Evolutionary conservation across 2,888 invertebrate genomes (phyloP), one percentile per base, ranked within the genome.

Genomic region (Cheilosia urbana): DNA sequence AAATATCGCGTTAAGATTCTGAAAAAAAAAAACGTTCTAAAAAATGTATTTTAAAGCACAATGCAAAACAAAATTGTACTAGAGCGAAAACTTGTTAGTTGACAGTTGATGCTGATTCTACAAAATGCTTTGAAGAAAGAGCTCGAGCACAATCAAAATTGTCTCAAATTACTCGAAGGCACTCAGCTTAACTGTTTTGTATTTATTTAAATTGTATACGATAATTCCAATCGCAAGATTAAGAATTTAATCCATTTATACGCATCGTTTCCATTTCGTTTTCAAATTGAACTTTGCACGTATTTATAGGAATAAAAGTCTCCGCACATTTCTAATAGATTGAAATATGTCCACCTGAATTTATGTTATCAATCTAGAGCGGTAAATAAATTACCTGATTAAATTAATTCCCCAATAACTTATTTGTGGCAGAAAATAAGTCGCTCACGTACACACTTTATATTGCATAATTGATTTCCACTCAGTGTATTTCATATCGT

Each of bases 371-470:
- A 63, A 37, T 65, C 47, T 63, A 19, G 19, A 45, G 34, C 17
- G 72, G 60, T 17, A 19, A 62, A 60, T 60, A 72, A 72, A 72
- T 72, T 27, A 51, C 27, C 17, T 40, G 60, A 72, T 72, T 62
- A 72, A 30, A 51, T 15, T 19, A 60, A 51, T 51, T 27, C 40
- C 51, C n/a, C 49, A 65, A 47, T 5, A 49, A 34, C 34, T 13
- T 34, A 63, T 24, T 62, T 45, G 62, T 45, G 45, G 42, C 42
- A n/a, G 19, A 5, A 34, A 65, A 65, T 37, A 49, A 49, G 49
- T 63, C 19, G 21, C 21, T 42, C 42, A 24, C 40, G 15, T 15
- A 40, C 21, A 60, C 37, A 58, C 24, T 30, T 47, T 62, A 30
- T 47, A 47, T 63, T 63, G 63, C 63, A 49, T 63, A 63, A 62